Percentiles rank a stretch among this genome's conserved stretches.
Conservation (phyloP, 2,888 invertebrate genomes). For the Mylabris sibirica region DNA sequence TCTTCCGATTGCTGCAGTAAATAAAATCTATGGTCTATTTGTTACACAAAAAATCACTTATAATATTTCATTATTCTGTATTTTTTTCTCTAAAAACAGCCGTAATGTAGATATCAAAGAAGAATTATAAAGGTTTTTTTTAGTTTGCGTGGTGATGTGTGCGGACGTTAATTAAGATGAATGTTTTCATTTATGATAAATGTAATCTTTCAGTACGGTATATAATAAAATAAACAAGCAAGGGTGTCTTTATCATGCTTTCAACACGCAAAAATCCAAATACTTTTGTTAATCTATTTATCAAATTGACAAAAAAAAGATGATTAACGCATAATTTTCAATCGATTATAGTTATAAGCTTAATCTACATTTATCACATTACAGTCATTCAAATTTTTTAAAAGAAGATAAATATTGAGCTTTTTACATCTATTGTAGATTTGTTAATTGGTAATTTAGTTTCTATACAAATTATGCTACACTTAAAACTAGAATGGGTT, state of each 20-base stretch:
- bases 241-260: slow-evolving; percentile 14
- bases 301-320: not conserved
- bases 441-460: not conserved
- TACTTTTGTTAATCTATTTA: not conserved
- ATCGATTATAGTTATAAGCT: not conserved
- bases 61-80: not conserved
- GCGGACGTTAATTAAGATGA: slow-evolving; percentile 27
- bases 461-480: not conserved
- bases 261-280: not conserved
- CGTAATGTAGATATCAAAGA: not conserved
- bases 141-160: slow-evolving; percentile 10
- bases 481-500: not conserved
- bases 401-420: no score
- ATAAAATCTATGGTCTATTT: not conserved
- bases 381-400: no score
- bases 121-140: not conserved
- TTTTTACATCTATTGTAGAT: not conserved
- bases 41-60: not conserved
- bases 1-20: not conserved
- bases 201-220: not conserved
- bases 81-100: not conserved
- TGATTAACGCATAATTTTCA: not conserved
- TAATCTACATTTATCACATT: no score
- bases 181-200: slow-evolving; percentile 16
- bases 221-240: slow-evolving; percentile 2